Percentiles rank a stretch among this genome's conserved stretches.
Conservation (phyloP, 1,140 invertebrate genomes). For the Drosophila lini region DNA sequence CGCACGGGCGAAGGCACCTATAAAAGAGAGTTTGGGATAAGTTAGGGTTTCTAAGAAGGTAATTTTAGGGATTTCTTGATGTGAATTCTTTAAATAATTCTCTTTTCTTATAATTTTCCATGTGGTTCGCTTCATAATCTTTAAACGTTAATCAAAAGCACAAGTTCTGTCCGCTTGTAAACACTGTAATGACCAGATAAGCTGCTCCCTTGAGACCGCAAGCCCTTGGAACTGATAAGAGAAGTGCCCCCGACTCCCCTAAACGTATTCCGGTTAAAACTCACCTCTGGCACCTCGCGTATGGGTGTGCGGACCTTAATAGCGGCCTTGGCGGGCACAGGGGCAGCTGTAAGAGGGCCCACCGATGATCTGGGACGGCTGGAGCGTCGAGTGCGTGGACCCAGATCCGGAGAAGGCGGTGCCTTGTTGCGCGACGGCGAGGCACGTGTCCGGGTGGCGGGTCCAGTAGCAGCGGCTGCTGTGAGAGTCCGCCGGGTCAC, state of each 20-base stretch:
- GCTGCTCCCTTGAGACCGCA: not conserved
- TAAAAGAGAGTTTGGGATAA: not conserved
- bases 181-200: constrained; percentile 3
- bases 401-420: constrained; percentile 17
- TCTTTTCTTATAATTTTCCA: not conserved
- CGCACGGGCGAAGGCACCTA: constrained; percentile 57
- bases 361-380: constrained; percentile 66
- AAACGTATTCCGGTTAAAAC: constrained; percentile 1
- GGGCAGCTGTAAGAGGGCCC: constrained; percentile 20
- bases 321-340: constrained; percentile 31
- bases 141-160: not conserved
- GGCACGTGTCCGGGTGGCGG: constrained; percentile 60
- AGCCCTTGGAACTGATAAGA: constrained; percentile 17
- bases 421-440: constrained; percentile 61
- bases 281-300: constrained; percentile 64
- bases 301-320: constrained; percentile 64
- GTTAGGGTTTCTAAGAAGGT: not conserved
- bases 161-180: not conserved
- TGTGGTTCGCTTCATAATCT: not conserved
- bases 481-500: constrained; percentile 32
- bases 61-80: not conserved
- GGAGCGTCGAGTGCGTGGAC: constrained; percentile 63
- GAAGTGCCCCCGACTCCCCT: not conserved
- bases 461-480: constrained; percentile 3
- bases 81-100: not conserved